These are phyloP conservation scores for Eueides isabella DNA, from an alignment of 1,140 invertebrate genomes.

Conservation along the genomic window DNA sequence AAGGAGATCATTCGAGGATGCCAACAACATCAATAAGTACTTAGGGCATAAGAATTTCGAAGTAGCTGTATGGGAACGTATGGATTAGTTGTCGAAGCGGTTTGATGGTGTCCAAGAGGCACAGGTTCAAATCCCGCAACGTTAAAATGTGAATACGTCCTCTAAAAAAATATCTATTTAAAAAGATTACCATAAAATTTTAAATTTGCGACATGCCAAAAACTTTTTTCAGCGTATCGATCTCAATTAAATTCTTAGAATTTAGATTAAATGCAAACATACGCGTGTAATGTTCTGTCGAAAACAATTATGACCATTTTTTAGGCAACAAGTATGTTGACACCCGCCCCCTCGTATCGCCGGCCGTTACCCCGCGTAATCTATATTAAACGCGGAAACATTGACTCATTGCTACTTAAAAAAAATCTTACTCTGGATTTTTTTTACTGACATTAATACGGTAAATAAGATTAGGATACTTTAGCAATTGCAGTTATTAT, in stretches of 20 bases:
- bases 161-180: neutral
- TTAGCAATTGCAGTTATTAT: too few species aligned
- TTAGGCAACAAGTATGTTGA: constrained; percentile 50
- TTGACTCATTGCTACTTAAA: constrained; percentile 41
- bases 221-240: neutral
- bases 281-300: constrained; percentile 14
- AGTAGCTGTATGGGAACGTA: too few species aligned
- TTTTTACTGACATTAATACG: constrained; percentile 7
- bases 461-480: neutral
- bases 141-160: too few species aligned
- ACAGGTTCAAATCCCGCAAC: too few species aligned
- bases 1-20: too few species aligned
- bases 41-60: too few species aligned
- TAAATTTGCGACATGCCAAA: neutral
- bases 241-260: neutral
- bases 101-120: too few species aligned
- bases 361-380: constrained; percentile 38
- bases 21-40: too few species aligned
- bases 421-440: constrained; percentile 17
- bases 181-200: too few species aligned
- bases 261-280: constrained; percentile 3
- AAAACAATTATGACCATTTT: constrained; percentile 29
- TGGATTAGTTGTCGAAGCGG: too few species aligned
- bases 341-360: constrained; percentile 47
- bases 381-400: constrained; percentile 42